Conservation (phyloP, 2,888 invertebrate genomes). For the Ormyrus labotus region DNA sequence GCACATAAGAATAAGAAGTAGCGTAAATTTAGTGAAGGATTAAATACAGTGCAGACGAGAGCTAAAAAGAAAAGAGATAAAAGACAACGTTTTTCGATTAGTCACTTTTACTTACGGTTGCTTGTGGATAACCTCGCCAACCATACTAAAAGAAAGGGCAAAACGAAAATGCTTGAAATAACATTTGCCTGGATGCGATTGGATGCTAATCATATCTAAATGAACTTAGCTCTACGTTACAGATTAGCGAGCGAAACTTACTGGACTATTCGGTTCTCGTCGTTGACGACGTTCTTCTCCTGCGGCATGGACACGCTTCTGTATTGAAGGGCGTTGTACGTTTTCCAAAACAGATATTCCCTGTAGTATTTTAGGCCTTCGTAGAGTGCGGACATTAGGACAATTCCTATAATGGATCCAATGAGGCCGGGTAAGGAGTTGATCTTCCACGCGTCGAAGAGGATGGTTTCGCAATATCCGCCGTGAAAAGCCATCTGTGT, state of each 20-base stretch:
- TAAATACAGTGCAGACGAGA: not conserved
- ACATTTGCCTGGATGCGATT: not conserved
- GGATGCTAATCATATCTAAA: not conserved
- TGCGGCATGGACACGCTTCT: constrained; percentile 89
- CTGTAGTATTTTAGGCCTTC: constrained; percentile 95
- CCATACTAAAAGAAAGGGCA: constrained; percentile 78
- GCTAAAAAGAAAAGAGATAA: constrained; percentile 12
- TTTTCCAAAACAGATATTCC: constrained; percentile 87
- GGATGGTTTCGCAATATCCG: constrained; percentile 85
- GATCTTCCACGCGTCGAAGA: constrained; percentile 90
- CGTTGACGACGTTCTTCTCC: constrained; percentile 80
- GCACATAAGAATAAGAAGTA: not conserved
- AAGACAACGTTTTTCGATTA: constrained; percentile 8
- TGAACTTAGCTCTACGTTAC: not conserved
- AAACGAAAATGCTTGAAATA: constrained; percentile 42
- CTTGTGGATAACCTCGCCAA: constrained; percentile 84
- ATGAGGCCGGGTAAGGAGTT: constrained; percentile 86
- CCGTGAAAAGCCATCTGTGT: constrained; percentile 85
- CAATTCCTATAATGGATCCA: constrained; percentile 93
- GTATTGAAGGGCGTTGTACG: constrained; percentile 90
- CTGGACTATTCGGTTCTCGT: constrained; percentile 88
- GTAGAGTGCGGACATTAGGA: constrained; percentile 93
- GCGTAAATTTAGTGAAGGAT: not conserved
- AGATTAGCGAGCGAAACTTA: constrained; percentile 76
- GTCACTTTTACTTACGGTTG: constrained; percentile 81